phyloP scores from a whole-genome alignment of 92 coral and sea anemone genomes.

The Phenganax marumi region DNA sequence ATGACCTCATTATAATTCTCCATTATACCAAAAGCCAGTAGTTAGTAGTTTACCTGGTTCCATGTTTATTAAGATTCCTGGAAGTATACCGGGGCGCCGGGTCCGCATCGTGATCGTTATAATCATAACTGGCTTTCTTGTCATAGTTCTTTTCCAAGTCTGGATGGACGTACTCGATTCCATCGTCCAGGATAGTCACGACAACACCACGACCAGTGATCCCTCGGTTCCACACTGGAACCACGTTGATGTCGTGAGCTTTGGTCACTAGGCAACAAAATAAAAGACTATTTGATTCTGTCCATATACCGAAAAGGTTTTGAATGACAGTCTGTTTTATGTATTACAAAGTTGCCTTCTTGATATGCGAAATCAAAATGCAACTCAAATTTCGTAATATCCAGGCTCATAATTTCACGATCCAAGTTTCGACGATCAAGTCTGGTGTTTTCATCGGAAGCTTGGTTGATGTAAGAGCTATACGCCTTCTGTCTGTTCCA shows the following conservation, averaged over 20 bases:
- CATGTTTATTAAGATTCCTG: slow-evolving; percentile 88
- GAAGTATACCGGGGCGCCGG: slow-evolving; percentile 83
- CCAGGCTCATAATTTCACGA: too few species aligned
- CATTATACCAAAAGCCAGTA: neutral
- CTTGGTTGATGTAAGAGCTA: neutral
- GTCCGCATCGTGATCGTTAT: slow-evolving; percentile 73
- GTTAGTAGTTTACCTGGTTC: slow-evolving; percentile 74
- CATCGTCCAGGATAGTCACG: slow-evolving; percentile 94
- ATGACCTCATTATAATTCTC: too few species aligned
- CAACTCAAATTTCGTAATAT: too few species aligned
- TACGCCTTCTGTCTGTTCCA: neutral
- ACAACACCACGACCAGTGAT: slow-evolving; percentile 92
- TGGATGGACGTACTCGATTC: slow-evolving; percentile 91
- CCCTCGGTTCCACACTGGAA: slow-evolving; percentile 84
- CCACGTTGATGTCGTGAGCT: slow-evolving; percentile 89
- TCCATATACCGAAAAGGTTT: too few species aligned
- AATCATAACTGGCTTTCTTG: slow-evolving; percentile 83
- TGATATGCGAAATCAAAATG: too few species aligned
- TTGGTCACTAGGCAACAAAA: slow-evolving; percentile 68
- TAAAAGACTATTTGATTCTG: neutral
- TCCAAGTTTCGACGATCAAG: too few species aligned
- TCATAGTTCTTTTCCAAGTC: slow-evolving; percentile 81
- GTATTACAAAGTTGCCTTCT: too few species aligned
- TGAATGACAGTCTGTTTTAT: too few species aligned
- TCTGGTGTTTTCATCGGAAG: neutral